phyloP scores from a whole-genome alignment of 1,140 invertebrate genomes.

The Drosophila rhopaloa region DNA sequence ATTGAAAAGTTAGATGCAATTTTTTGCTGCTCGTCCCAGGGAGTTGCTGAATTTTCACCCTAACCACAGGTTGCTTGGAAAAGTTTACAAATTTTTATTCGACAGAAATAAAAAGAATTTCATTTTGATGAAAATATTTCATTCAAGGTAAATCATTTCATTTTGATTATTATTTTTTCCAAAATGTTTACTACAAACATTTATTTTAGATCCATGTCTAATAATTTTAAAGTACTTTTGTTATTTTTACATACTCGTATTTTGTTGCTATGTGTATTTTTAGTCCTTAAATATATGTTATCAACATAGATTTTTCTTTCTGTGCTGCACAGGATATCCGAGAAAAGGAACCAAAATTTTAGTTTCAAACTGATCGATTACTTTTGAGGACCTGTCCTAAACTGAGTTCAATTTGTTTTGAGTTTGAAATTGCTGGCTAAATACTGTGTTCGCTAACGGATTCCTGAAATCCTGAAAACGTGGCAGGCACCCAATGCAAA shows the following conservation, averaged over 20 bases:
- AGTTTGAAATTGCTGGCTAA: slow-evolving; percentile 6
- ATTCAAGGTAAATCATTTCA: too few relatives aligned
- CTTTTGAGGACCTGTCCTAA: neutral
- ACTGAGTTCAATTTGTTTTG: slow-evolving; percentile 2
- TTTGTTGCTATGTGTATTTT: neutral
- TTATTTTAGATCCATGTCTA: too few relatives aligned
- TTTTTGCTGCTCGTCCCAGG: neutral
- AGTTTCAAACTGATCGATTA: slow-evolving; percentile 46
- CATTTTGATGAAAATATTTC: too few relatives aligned
- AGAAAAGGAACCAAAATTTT: neutral
- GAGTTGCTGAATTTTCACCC: neutral
- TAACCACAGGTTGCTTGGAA: neutral
- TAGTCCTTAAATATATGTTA: neutral
- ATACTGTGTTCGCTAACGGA: slow-evolving; percentile 12
- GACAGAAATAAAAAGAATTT: neutral
- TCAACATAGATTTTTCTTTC: too few relatives aligned
- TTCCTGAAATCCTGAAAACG: slow-evolving; percentile 38
- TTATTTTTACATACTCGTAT: neutral
- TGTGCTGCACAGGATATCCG: neutral
- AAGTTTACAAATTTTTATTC: slow-evolving; percentile 10
- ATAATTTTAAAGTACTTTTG: too few relatives aligned
- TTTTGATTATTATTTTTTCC: too few relatives aligned
- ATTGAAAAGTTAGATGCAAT: slow-evolving; percentile 63
- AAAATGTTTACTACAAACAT: too few relatives aligned
- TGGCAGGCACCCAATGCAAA: slow-evolving; percentile 31